These are phyloP conservation scores for Biston betularia DNA, from an alignment of 2,888 invertebrate species.

Conservation along the genomic window DNA sequence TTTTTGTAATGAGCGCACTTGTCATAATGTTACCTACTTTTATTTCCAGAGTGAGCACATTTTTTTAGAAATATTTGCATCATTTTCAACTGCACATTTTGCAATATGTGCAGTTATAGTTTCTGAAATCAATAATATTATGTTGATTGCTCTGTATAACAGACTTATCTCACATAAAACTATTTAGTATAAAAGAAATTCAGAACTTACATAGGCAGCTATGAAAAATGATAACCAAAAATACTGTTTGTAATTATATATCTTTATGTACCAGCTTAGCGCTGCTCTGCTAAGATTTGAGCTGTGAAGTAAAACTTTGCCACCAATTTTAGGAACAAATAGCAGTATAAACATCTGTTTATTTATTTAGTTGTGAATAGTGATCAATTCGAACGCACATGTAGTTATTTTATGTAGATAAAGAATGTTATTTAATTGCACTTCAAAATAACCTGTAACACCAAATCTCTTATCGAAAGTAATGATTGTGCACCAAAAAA, in stretches of 20 bases:
- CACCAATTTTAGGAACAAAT: too few relatives aligned
- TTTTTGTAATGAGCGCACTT: too few relatives aligned
- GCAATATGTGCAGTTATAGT: background rate
- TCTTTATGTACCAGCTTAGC: background rate
- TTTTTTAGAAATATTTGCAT: too few relatives aligned
- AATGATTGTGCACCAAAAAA: background rate
- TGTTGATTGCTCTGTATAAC: background rate
- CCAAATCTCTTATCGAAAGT: background rate
- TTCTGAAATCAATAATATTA: background rate
- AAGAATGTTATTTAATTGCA: background rate
- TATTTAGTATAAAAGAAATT: background rate
- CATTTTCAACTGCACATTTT: background rate
- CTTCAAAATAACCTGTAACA: background rate
- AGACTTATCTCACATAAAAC: slow-evolving; percentile 6
- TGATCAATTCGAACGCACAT: background rate
- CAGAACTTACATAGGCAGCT: background rate
- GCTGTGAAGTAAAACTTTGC: background rate
- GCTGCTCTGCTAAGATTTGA: background rate
- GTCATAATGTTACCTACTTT: background rate
- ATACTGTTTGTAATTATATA: background rate
- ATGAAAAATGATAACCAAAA: background rate
- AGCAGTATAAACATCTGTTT: too few relatives aligned
- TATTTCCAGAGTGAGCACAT: background rate
- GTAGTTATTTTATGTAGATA: background rate
- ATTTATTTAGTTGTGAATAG: too few relatives aligned